Base-by-base conservation (phyloP, 2,888 invertebrate species). In the Andrena chrysosceles region DNA sequence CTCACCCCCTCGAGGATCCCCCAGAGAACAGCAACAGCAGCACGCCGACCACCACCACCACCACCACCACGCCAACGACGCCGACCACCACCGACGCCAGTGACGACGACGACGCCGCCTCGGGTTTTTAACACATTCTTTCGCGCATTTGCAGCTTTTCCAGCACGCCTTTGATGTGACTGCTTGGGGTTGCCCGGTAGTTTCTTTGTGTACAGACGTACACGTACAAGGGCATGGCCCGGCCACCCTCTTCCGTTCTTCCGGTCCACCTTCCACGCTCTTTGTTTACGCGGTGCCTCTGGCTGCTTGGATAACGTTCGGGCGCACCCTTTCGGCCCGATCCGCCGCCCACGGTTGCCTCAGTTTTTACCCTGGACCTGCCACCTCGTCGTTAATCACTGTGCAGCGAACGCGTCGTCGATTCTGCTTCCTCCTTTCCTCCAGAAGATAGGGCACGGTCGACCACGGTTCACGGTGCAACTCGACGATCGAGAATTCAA, bases 61-160 rank as follows among this genome's bases (percentile, higher is more conserved):
- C 77, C 35, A 52, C 52, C 59, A 29, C 71, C 56, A 66, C 77
- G 59, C 29, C 70, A 49, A 73, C 70, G 59, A 49, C 77, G 60
- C 60, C 78, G 48, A 26, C 63, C 60, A 42, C 42, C 42, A 42
- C 42, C 42, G 42, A 42, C 42, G 42, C 42, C 42, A 42, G 42
- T 16, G 16, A 42, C 42, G 42, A 33, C 31, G 31, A 0, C 42
- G 42, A 42, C 16, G 74, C 73, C 83, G 89, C 85, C 88, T 85
- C 87, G 82, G 84, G 78, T 90, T 89, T 90, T 90, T 88, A 89
- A 89, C 87, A 84, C 90, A 89, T 90, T 89, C 87, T 90, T 85
- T 88, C 85, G 83, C 85, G 80, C 85, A 89, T 90, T 90, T 85
- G 84, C 88, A 85, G 85, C 84, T 89, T 87, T 89, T 78, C 83